Percentiles rank a stretch among this genome's conserved stretches.
These are phyloP conservation scores for Psylliodes chrysocephalus DNA, from an alignment of 2,888 invertebrate genomes.

Conservation along the genomic window DNA sequence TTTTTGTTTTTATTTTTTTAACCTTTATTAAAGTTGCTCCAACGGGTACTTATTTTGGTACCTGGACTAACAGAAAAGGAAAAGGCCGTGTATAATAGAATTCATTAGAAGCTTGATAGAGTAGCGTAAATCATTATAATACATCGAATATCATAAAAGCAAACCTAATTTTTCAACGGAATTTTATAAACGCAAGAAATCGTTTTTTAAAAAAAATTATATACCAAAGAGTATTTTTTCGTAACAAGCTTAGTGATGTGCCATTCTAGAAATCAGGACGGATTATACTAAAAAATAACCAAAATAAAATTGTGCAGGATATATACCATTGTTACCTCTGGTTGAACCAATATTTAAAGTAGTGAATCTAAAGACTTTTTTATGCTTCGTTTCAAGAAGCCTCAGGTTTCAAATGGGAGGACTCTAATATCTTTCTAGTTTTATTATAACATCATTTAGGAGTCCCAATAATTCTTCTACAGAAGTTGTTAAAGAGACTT, in stretches of 20 bases:
- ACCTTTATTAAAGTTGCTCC: conserved; percentile 26
- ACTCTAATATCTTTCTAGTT: too few species aligned
- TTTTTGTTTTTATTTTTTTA: conserved; percentile 9
- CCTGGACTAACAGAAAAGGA: conserved; percentile 37
- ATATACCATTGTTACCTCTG: too few species aligned
- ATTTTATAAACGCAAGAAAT: not conserved
- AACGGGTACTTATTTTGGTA: conserved; percentile 13
- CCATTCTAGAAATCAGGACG: not conserved
- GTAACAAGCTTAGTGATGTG: conserved; percentile 11
- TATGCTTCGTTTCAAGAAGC: too few species aligned
- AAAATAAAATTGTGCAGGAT: too few species aligned
- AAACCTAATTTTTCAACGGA: conserved; percentile 40
- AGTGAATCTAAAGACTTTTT: too few species aligned
- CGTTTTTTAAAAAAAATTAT: not conserved
- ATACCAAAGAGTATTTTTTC: conserved; percentile 1
- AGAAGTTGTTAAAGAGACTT: too few species aligned
- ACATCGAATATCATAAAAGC: conserved; percentile 58
- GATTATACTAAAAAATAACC: too few species aligned
- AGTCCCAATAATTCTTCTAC: too few species aligned
- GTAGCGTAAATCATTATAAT: conserved; percentile 60
- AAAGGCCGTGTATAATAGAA: conserved; percentile 46
- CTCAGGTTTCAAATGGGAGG: too few species aligned
- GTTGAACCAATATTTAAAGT: too few species aligned
- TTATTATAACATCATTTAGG: too few species aligned
- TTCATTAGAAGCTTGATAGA: conserved; percentile 54